These are phyloP conservation scores for Melanotus villosus DNA, from an alignment of 2,888 invertebrate species.

Conservation along the genomic window DNA sequence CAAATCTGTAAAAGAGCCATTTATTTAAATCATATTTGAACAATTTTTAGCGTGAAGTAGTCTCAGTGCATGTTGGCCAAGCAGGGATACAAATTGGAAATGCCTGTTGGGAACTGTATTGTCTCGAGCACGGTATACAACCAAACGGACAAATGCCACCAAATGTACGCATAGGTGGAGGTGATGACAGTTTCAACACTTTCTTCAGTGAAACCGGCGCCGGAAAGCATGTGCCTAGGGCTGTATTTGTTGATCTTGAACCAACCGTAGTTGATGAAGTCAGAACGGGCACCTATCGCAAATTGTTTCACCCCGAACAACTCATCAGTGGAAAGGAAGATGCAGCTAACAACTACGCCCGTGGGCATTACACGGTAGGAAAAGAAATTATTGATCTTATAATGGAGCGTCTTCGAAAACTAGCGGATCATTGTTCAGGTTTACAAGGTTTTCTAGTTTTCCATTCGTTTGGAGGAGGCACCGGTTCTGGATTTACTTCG, in stretches of 20 bases:
- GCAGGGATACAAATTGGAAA: too few relatives aligned
- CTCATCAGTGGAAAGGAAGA: constrained; percentile 87
- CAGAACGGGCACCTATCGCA: constrained; percentile 76
- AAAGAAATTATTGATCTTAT: constrained; percentile 79
- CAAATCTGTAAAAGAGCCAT: too few relatives aligned
- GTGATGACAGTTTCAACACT: constrained; percentile 71
- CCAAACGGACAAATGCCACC: constrained; percentile 70
- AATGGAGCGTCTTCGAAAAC: constrained; percentile 76
- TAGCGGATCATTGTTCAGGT: constrained; percentile 75
- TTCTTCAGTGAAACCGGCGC: constrained; percentile 81
- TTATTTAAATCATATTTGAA: background rate
- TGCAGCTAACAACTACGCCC: constrained; percentile 89
- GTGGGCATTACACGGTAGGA: constrained; percentile 81
- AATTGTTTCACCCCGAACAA: constrained; percentile 85
- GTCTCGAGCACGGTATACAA: constrained; percentile 81
- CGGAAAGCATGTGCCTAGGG: constrained; percentile 71
- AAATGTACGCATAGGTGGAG: constrained; percentile 77
- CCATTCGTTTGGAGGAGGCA: constrained; percentile 85
- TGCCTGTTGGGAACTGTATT: constrained; percentile 84
- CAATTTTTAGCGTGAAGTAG: constrained; percentile 79
- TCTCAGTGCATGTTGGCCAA: constrained; percentile 85
- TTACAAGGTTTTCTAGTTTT: constrained; percentile 66
- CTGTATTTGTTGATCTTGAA: constrained; percentile 33
- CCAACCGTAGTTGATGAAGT: constrained; percentile 70
- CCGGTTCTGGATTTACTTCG: constrained; percentile 88